Conservation (phyloP, 2,113 vertebrate species). For the Gnathonemus echidnorhynchus region DNA sequence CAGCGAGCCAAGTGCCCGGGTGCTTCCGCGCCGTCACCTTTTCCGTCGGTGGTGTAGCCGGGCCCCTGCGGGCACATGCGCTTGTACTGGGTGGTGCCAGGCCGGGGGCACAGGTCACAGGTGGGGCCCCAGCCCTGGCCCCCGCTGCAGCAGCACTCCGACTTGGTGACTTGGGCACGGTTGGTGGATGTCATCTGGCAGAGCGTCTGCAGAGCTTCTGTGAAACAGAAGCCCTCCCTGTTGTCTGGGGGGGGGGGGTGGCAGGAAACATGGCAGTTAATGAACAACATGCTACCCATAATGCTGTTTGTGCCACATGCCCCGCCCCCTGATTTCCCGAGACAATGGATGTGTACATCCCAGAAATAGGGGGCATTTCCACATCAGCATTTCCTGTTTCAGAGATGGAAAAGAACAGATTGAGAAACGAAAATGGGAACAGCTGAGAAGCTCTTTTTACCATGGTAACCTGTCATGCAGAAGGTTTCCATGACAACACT, state of each 20-base stretch:
- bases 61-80: slow-evolving; percentile 87
- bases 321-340: not conserved
- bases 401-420: not conserved
- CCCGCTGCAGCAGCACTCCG: slow-evolving; percentile 89
- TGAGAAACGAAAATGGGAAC: not conserved
- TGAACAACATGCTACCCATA: slow-evolving; percentile 9
- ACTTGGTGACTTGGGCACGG: slow-evolving; percentile 86
- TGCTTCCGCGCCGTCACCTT: slow-evolving; percentile 59
- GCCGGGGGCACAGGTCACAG: slow-evolving; percentile 90
- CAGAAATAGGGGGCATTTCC: not conserved
- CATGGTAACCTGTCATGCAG: not conserved
- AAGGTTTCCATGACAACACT: not conserved
- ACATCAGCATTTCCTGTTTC: not conserved
- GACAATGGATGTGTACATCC: not conserved
- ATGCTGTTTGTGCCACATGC: not conserved
- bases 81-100: slow-evolving; percentile 83
- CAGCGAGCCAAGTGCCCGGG: not conserved
- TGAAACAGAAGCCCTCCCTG: slow-evolving; percentile 91
- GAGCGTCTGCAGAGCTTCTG: slow-evolving; percentile 87
- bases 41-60: slow-evolving; percentile 81
- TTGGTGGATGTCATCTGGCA: slow-evolving; percentile 92
- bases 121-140: slow-evolving; percentile 88
- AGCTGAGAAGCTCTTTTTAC: not conserved
- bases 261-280: not conserved
- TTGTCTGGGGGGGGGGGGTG: slow-evolving; percentile 66